Evolutionary conservation across 2,797 vertebrate species (phyloP).

Genomic region (Danio tinwini): DNA sequence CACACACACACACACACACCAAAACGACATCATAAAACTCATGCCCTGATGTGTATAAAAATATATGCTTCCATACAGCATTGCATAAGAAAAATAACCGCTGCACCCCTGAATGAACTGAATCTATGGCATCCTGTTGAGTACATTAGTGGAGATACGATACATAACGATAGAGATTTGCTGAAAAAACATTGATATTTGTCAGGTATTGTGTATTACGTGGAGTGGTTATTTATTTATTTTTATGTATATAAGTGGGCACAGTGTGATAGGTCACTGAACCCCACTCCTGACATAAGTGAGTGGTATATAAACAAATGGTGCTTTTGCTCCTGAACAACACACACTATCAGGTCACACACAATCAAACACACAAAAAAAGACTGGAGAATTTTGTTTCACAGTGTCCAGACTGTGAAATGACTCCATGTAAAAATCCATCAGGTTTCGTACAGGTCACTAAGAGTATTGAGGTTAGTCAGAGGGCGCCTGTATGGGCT

Average conservation of each 20-base stretch:
- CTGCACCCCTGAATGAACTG: slow-evolving; percentile 58
- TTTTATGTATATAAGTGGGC: slow-evolving; percentile 42
- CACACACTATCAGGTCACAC: slow-evolving; percentile 11
- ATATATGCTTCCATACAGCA: slow-evolving; percentile 83
- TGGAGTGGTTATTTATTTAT: slow-evolving; percentile 20
- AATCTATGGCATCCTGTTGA: slow-evolving; percentile 56
- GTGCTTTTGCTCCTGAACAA: slow-evolving; percentile 39
- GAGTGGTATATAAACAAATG: slow-evolving; percentile 78
- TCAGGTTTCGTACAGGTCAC: slow-evolving; percentile 56
- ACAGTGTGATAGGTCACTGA: slow-evolving; percentile 75
- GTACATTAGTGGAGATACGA: slow-evolving; percentile 51
- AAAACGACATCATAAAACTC: slow-evolving; percentile 72
- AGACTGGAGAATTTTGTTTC: not conserved
- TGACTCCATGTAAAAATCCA: slow-evolving; percentile 42
- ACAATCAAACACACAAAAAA: slow-evolving; percentile 1
- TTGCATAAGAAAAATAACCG: slow-evolving; percentile 81
- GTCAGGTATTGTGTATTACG: slow-evolving; percentile 10
- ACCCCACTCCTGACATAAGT: slow-evolving; percentile 68
- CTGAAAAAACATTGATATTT: slow-evolving; percentile 56
- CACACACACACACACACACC: slow-evolving; percentile 67
- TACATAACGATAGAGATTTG: slow-evolving; percentile 58
- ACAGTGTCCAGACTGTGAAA: slow-evolving; percentile 51
- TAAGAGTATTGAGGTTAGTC: slow-evolving; percentile 53
- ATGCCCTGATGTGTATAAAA: slow-evolving; percentile 83
- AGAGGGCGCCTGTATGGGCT: slow-evolving; percentile 33